Evolutionary conservation across 2,888 invertebrate genomes (phyloP).

Genomic region (Julus scanicus): DNA sequence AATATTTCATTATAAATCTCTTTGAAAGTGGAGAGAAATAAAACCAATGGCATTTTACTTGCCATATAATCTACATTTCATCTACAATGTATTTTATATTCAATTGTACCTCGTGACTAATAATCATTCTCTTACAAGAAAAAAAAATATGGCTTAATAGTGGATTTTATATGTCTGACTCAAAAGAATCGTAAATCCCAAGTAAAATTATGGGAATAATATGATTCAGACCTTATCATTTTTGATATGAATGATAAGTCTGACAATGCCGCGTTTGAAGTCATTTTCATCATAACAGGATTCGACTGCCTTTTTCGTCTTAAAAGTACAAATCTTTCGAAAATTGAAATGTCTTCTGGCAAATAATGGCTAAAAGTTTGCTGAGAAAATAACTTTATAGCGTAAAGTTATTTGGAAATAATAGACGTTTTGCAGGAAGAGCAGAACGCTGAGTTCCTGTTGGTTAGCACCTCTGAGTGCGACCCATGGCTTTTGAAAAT

Average conservation of each 20-base stretch:
- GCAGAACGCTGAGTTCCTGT: slow-evolving; percentile 36
- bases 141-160: no score
- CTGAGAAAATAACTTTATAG: not conserved
- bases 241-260: no score
- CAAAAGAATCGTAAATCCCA: no score
- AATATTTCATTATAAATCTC: no score
- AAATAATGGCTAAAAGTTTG: not conserved
- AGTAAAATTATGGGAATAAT: no score
- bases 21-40: not conserved
- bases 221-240: no score
- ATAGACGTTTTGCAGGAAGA: slow-evolving; percentile 45
- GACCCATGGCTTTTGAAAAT: slow-evolving; percentile 34
- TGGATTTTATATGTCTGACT: no score
- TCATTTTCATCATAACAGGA: no score
- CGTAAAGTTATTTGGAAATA: slow-evolving; percentile 6
- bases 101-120: not conserved
- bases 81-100: not conserved
- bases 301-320: not conserved
- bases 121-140: no score
- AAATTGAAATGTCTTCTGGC: slow-evolving; percentile 16
- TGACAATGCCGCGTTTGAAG: no score
- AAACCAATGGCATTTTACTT: not conserved
- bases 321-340: not conserved
- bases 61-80: not conserved
- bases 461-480: not conserved